phyloP scores from a whole-genome alignment of 2,113 vertebrate species.

The Diadophis punctatus region DNA sequence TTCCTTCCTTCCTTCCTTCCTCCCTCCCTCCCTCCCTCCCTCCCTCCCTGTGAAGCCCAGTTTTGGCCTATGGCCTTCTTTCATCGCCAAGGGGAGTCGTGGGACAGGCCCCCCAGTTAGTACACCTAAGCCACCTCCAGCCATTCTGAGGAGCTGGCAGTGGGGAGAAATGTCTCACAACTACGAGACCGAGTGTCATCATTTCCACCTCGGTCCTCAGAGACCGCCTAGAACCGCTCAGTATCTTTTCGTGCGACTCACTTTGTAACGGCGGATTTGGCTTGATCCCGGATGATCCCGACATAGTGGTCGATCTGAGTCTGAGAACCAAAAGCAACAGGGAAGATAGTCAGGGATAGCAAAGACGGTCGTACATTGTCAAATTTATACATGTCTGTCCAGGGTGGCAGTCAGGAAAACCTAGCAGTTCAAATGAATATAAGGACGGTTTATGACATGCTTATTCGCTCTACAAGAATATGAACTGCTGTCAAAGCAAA shows the following conservation, averaged over 20 bases:
- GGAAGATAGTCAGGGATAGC: not conserved
- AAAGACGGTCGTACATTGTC: not conserved
- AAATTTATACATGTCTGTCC: not conserved
- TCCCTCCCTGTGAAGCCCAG: not conserved
- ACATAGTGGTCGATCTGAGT: constrained; percentile 89
- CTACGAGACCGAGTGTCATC: fast-evolving
- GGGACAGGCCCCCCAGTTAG: not conserved
- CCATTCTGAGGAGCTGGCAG: not conserved
- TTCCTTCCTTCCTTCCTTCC: too few species aligned
- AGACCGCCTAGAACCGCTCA: not conserved
- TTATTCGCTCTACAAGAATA: too few species aligned
- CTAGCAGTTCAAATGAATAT: too few species aligned
- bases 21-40: not conserved
- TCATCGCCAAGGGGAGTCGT: not conserved
- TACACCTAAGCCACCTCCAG: not conserved
- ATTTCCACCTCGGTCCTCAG: too few species aligned
- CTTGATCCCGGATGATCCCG: constrained; percentile 75
- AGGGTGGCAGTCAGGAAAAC: too few species aligned
- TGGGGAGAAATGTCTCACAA: not conserved
- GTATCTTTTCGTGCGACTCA: constrained; percentile 63
- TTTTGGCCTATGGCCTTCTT: not conserved
- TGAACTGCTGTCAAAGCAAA: too few species aligned
- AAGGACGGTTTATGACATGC: too few species aligned
- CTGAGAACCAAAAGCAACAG: constrained; percentile 51
- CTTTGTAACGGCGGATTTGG: constrained; percentile 80